phyloP scores from a whole-genome alignment of 2,797 vertebrate genomes.

The Hylomyscus alleni region DNA sequence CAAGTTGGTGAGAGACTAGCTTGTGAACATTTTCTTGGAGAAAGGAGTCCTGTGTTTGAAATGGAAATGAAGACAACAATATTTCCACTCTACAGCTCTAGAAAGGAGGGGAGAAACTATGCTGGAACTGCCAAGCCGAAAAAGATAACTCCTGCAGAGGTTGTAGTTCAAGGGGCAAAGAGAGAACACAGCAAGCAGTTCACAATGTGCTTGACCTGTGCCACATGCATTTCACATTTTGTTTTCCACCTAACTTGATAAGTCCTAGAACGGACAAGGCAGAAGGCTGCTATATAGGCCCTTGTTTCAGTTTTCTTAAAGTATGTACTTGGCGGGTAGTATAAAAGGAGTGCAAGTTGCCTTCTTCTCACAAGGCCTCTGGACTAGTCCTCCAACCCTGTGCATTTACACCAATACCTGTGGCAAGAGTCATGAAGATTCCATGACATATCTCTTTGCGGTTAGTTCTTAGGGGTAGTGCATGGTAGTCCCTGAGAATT shows the following conservation, averaged over 20 bases:
- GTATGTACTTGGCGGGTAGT: constrained; percentile 17
- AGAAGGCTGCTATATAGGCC: background rate
- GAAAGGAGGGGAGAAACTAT: background rate
- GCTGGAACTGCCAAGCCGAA: background rate
- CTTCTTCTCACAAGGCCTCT: constrained; percentile 39
- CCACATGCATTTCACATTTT: background rate
- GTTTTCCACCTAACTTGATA: background rate
- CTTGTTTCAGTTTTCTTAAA: constrained; percentile 45
- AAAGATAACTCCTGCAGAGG: background rate
- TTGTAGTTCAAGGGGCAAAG: background rate
- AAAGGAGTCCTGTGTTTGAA: constrained; percentile 21
- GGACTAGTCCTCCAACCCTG: background rate
- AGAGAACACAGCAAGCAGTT: background rate
- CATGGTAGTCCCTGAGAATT: background rate
- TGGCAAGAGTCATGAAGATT: constrained; percentile 24
- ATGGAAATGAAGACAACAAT: constrained; percentile 50
- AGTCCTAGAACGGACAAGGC: background rate
- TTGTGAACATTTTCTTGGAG: constrained; percentile 56
- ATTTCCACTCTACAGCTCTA: constrained; percentile 4
- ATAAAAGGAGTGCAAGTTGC: background rate
- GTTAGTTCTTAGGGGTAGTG: background rate
- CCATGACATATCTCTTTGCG: background rate
- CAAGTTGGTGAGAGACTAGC: background rate
- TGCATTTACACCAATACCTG: background rate
- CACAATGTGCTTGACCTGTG: background rate